A percentile compares a stretch with the other conserved stretches of the same genome.
These are phyloP conservation scores for Chiridota heheva DNA, from an alignment of 35 echinoderm and acorn worm genomes.

Conservation along the genomic window DNA sequence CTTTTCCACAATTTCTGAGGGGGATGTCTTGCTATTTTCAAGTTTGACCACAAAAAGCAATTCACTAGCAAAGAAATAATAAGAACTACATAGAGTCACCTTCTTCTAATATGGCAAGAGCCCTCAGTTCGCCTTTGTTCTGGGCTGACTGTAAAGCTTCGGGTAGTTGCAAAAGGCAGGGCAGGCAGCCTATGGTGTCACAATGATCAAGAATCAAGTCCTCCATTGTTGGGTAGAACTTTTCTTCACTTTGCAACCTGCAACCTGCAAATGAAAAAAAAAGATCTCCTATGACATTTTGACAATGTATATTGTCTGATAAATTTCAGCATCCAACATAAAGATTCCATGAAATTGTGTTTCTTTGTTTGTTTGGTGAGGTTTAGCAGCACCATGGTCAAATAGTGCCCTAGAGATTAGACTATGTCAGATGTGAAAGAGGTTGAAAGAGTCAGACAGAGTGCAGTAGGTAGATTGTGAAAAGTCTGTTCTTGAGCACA, in stretches of 20 bases:
- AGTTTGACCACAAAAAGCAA: background rate
- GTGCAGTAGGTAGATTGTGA: no score
- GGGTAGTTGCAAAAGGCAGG: constrained; percentile 49
- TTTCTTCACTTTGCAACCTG: constrained; percentile 28
- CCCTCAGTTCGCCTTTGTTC: constrained; percentile 49
- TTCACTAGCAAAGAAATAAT: background rate
- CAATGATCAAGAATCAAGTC: constrained; percentile 49
- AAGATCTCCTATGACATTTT: background rate
- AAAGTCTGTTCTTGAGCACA: no score
- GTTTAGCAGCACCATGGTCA: no score
- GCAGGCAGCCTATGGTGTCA: constrained; percentile 12
- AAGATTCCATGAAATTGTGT: background rate
- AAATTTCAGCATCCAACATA: background rate
- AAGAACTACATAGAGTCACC: constrained; percentile 10
- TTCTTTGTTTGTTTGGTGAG: no score
- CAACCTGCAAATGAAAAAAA: constrained; percentile 29
- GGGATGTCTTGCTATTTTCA: background rate
- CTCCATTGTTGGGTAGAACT: constrained; percentile 37
- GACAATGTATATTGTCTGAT: background rate
- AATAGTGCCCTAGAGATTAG: background rate
- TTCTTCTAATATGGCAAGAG: constrained; percentile 65
- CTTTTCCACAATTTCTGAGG: background rate
- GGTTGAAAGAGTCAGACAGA: no score
- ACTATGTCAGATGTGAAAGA: background rate
- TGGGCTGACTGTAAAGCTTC: constrained; percentile 43